Percentiles rank a stretch among this genome's conserved stretches.
These are phyloP conservation scores for Scrobipalpa costella DNA, from an alignment of 2,888 invertebrate genomes.

Conservation along the genomic window DNA sequence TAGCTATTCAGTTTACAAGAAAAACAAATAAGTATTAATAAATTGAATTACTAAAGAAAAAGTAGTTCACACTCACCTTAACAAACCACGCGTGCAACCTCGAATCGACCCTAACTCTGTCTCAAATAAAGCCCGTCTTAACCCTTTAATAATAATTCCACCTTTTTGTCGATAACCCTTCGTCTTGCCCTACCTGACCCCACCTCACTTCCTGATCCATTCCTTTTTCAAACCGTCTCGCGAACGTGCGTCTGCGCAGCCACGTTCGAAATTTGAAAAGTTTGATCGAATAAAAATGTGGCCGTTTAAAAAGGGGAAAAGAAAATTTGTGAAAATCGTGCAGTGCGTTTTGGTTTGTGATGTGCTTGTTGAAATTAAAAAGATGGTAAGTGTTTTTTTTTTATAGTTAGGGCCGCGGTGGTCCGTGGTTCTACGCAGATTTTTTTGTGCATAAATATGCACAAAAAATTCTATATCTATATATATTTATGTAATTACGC, in stretches of 20 bases:
- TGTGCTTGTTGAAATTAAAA: conserved; percentile 29
- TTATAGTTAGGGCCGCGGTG: too few relatives aligned
- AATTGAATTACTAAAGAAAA: conserved; percentile 13
- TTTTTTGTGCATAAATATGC: too few relatives aligned
- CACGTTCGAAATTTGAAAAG: conserved; percentile 45
- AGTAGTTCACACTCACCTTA: conserved; percentile 32
- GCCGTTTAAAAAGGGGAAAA: neutral
- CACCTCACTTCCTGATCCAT: conserved; percentile 76
- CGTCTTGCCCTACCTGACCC: conserved; percentile 78
- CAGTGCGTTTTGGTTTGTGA: conserved; percentile 32
- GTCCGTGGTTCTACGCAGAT: too few relatives aligned
- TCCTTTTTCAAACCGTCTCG: conserved; percentile 66
- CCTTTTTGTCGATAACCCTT: conserved; percentile 77
- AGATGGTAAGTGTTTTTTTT: conserved; percentile 20
- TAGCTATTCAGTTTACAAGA: conserved; percentile 10
- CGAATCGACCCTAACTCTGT: conserved; percentile 63
- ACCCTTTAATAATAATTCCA: conserved; percentile 65
- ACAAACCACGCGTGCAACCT: conserved; percentile 61
- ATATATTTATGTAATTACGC: too few relatives aligned
- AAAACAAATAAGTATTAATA: too few relatives aligned
- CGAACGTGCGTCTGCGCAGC: conserved; percentile 73
- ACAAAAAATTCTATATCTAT: too few relatives aligned
- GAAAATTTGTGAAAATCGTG: conserved; percentile 4
- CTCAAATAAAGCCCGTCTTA: conserved; percentile 52
- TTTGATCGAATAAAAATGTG: conserved; percentile 20